Base-by-base conservation (phyloP, 2,797 vertebrate genomes). In the Scleropages formosus region DNA sequence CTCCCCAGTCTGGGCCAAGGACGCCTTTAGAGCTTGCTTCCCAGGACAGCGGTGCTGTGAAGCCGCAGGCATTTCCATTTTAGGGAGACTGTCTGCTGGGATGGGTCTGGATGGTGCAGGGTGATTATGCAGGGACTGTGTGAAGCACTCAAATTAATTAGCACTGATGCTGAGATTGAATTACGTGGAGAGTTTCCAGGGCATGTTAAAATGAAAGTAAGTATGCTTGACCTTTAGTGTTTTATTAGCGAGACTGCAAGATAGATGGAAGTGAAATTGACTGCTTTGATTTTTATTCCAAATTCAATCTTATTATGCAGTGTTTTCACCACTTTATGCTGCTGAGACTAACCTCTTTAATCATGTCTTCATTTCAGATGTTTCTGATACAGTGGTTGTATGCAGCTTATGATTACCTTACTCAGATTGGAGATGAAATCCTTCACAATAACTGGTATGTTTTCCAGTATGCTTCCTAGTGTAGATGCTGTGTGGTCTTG, bases 371-470 rank as follows among this genome's bases (percentile, higher is more conserved):
- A 72, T 39, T 0, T 46, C 79, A 98, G 97, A 89, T 97, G 75
- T 97, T 99, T 87, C 84, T 98, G 16, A 90, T 98, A 72, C 92
- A 94, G 77, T 98, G 97, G 97, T 81, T 98, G 81, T 93, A 94
- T 78, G 89, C 93, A 0, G 89, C 86, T 0, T 86, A 89, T 16
- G 94, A 96, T 80, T 98, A 96, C 78, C 77, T 96, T 79, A 89
- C 91, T 0, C 95, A 95, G 85, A 91, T 92, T 80, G 92, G 96
- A 75, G 95, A 97, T 75, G 94, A 94, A 83, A 83, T 97, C 70
- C 93, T 98, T 64, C 95, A 97, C 81, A 98, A 93, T 85, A 98
- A 98, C 88, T 99, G 97, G 97, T 98, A 89, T 0, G 84, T 80
- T 13, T 49, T 26, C 49, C 31, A 47, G 59, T n/a, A 47, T 24